phyloP scores from a whole-genome alignment of 2,888 invertebrate species.

The Sesamia inferens region DNA sequence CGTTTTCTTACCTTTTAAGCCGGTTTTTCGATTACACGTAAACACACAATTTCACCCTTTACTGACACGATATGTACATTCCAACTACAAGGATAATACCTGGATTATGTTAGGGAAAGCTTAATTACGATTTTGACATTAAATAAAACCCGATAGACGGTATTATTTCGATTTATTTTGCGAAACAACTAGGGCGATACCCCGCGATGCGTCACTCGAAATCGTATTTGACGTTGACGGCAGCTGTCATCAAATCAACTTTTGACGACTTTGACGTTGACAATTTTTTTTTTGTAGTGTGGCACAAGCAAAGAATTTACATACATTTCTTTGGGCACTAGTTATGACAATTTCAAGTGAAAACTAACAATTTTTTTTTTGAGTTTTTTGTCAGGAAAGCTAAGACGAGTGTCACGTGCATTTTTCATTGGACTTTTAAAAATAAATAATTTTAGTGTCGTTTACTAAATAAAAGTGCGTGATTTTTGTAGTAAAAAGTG shows the following conservation, averaged over 20 bases:
- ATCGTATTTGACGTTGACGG: conserved; percentile 56
- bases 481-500: too few species aligned
- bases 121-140: conserved; percentile 23
- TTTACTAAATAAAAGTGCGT: too few species aligned
- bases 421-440: too few species aligned
- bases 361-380: too few species aligned
- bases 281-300: rapidly evolving
- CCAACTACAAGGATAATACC: conserved; percentile 34
- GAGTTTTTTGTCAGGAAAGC: too few species aligned
- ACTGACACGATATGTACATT: conserved; percentile 48
- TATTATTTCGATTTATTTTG: conserved; percentile 55
- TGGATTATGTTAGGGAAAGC: not conserved
- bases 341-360: too few species aligned
- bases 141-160: conserved; percentile 26
- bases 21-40: conserved; percentile 64
- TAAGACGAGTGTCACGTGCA: too few species aligned
- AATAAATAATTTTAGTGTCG: too few species aligned
- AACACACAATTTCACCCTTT: conserved; percentile 34
- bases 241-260: conserved; percentile 6
- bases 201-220: conserved; percentile 70
- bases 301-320: too few species aligned
- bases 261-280: conserved; percentile 3
- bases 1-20: conserved; percentile 64
- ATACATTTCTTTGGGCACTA: too few species aligned
- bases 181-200: conserved; percentile 63